Evolutionary conservation across 2,888 invertebrate species (phyloP), one percentile per base, ranked within the genome.

Genomic region (Dicyrtomina minuta): DNA sequence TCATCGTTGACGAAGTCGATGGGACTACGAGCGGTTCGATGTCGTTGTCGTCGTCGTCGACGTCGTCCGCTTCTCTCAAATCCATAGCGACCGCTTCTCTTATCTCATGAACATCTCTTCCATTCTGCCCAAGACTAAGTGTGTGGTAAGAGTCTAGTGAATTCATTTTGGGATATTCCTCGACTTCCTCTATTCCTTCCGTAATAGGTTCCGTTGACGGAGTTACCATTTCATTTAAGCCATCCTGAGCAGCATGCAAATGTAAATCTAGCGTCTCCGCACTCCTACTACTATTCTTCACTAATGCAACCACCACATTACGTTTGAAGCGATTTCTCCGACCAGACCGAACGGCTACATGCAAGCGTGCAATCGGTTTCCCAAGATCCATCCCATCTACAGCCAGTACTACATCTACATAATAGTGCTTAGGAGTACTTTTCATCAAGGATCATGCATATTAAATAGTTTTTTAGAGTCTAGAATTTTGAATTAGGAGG

Each of bases 151-250:
- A 44, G 46, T 44, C 22, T 46, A 46, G 27, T 20, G 46, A 43
- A 33, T 62, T 39, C 64, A 26, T 17, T 20, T 26, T 22, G 39
- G 51, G 39, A 65, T 65, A 51, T 55, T 65, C 64, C 41, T 65
- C 64, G 22, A 55, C 64, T 55, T 51, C 64, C 64, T 51, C 64
- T 43, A 53, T 43, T 55, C 55, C 64, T 55, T 51, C 64, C 64
- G 53, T 41, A 51, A 65, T 51, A 53, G 64, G 24, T 20, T 51
- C 39, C 17, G 53, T 65, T 53, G 64, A 53, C 53, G 64, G 39
- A 51, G 53, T 55, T 41, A 65, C 64, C 64, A 65, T 65, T 65
- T 65, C 64, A 65, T 65, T 65, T 65, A 65, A 53, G 64, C 64
- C 64, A 53, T 49, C 20, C 41, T 65, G 64, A 65, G 55, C 49